Base-by-base conservation (phyloP, 1,140 invertebrate genomes). In the Heliothis virescens region DNA sequence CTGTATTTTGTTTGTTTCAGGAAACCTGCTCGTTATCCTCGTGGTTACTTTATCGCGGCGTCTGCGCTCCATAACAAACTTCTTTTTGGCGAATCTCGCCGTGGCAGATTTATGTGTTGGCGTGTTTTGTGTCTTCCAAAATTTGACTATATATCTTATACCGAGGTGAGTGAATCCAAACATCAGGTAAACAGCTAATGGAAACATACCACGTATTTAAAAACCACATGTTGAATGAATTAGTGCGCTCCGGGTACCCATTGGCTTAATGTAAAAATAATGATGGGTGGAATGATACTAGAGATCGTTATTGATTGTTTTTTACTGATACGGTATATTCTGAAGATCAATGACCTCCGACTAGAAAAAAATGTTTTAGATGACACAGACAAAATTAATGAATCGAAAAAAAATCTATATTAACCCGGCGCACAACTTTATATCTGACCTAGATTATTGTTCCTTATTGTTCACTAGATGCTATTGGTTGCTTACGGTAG, bases 41-140 rank as follows among this genome's bases (percentile, higher is more conserved):
- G 97, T 98, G 73, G 97, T 98, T 67, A 96, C 96, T 3, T 91
- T 97, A 18, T 97, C 97, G 59, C 95, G 97, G 71, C 95, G 97
- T 47, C 95, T 98, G 83, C 95, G 97, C 47, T 97, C 97, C 50
- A 97, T 97, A 57, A 98, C 98, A 5, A 98, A 98, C 86, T 98
- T 98, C 91, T 98, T 98, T 89, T 90, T 98, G 79, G 97, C 97
- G 3, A 98, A 98, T 90, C 92, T 98, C 60, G 97, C 97, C 0
- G 96, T 98, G 11, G 97, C 98, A 10, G 98, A 98, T 90, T 96
- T 98, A 50, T 97, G 97, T 83, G 98, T 98, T 0, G 97, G 97
- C 13, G 95, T 98, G 52, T 98, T 98, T 90, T 98, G 98, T 87
- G 97, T 98, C 48, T 97, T 97, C 89, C 98, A 98, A 91, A 98